Conservation (phyloP, 1,140 invertebrate species). For the Monochamus saltuarius region DNA sequence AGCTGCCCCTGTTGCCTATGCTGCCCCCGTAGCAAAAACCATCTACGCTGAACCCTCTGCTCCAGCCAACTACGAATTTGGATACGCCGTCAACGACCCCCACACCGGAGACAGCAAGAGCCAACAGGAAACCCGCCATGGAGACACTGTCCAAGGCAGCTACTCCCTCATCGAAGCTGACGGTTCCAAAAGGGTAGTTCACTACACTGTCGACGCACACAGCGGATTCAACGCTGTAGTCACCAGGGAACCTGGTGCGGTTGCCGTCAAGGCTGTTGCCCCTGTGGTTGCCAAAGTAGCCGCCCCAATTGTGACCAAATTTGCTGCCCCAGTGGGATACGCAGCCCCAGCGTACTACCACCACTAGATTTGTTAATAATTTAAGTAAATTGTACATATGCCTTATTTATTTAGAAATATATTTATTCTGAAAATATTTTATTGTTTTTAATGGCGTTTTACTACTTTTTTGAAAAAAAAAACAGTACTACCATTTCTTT, state of each 20-base stretch:
- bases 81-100: slow-evolving; percentile 49
- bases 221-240: slow-evolving; percentile 31
- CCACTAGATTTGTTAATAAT: no score
- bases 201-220: slow-evolving; percentile 26
- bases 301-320: background rate
- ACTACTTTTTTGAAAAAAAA: no score
- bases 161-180: slow-evolving; percentile 34
- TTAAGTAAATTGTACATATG: no score
- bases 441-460: no score
- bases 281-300: background rate
- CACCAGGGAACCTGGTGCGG: slow-evolving; percentile 12
- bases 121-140: slow-evolving; percentile 26
- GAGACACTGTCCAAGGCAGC: slow-evolving; percentile 25
- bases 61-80: slow-evolving; percentile 36
- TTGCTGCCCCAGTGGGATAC: no score
- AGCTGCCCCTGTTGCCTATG: slow-evolving; percentile 5
- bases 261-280: background rate
- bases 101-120: slow-evolving; percentile 50
- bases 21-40: slow-evolving; percentile 18
- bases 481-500: no score
- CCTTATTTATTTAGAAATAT: no score
- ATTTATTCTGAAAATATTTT: no score
- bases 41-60: slow-evolving; percentile 14
- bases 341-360: no score
- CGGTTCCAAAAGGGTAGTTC: slow-evolving; percentile 29